These are phyloP conservation scores for Helogale parvula DNA, from an alignment of 2,113 vertebrate species.

Conservation along the genomic window DNA sequence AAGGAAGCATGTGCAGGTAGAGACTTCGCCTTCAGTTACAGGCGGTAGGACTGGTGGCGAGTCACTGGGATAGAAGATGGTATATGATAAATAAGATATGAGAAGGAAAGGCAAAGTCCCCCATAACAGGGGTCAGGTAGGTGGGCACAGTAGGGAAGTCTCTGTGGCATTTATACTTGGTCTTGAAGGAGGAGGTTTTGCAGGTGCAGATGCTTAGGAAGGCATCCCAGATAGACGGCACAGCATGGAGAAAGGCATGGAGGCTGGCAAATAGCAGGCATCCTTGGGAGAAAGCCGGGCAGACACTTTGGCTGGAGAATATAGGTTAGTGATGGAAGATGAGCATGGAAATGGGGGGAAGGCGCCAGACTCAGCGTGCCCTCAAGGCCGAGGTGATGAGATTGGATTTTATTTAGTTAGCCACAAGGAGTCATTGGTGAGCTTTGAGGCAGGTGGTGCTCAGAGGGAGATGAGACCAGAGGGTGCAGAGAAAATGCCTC, in stretches of 20 bases:
- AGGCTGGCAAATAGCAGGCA: background rate
- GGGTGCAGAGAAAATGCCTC: background rate
- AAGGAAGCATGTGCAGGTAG: background rate
- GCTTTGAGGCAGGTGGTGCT: background rate
- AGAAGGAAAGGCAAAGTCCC: background rate
- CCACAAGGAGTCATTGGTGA: background rate
- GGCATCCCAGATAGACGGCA: background rate
- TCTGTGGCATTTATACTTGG: background rate
- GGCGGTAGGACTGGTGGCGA: background rate
- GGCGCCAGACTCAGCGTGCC: background rate
- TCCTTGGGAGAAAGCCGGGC: background rate
- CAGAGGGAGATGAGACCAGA: background rate
- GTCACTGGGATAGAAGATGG: background rate
- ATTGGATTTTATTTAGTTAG: background rate
- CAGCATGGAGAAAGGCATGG: background rate
- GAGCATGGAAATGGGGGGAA: background rate
- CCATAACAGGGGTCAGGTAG: background rate
- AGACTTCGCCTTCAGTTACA: background rate
- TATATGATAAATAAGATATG: background rate
- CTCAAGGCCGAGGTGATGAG: too few relatives aligned
- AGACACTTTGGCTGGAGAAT: background rate
- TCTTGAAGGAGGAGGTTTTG: background rate
- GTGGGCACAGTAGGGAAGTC: background rate
- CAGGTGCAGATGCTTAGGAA: background rate
- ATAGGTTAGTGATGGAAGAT: background rate